phyloP scores from a whole-genome alignment of 2,797 vertebrate genomes.

The Morelia viridis region DNA sequence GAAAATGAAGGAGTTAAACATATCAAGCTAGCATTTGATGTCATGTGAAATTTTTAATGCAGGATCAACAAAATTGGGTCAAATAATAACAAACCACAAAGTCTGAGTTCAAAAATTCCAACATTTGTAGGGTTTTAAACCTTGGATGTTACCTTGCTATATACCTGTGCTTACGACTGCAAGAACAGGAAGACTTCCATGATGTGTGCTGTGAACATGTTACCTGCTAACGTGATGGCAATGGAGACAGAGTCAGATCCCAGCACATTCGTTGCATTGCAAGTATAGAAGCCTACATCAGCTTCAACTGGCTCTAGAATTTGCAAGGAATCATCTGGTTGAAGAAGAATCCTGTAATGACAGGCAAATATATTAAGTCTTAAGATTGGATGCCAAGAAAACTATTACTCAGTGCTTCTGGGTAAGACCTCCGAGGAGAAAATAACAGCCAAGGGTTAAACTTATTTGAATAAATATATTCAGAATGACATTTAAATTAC shows the following conservation, averaged over 20 bases:
- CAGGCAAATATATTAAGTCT: conserved; percentile 48
- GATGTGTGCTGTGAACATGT: conserved; percentile 18
- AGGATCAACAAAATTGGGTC: not conserved
- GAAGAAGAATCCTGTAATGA: conserved; percentile 81
- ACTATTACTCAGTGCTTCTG: not conserved
- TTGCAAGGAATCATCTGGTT: conserved; percentile 85
- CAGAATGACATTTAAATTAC: not conserved
- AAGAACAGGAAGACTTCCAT: not conserved
- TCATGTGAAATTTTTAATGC: not conserved
- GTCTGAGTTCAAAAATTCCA: not conserved
- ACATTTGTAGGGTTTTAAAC: not conserved
- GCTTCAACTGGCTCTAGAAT: conserved; percentile 84
- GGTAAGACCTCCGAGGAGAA: not conserved
- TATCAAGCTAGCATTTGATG: not conserved
- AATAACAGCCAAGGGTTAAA: not conserved
- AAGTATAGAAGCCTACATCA: conserved; percentile 92
- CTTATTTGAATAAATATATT: conserved; percentile 13
- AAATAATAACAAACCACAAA: not conserved
- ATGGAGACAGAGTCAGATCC: conserved; percentile 87
- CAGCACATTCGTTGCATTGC: conserved; percentile 84
- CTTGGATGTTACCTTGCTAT: not conserved
- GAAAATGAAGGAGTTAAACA: not conserved
- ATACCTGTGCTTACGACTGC: not conserved
- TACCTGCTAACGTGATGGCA: conserved; percentile 87
- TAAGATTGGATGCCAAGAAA: conserved; percentile 1